Base-by-base conservation (phyloP, 1,140 invertebrate species). In the Drosophila varians region DNA sequence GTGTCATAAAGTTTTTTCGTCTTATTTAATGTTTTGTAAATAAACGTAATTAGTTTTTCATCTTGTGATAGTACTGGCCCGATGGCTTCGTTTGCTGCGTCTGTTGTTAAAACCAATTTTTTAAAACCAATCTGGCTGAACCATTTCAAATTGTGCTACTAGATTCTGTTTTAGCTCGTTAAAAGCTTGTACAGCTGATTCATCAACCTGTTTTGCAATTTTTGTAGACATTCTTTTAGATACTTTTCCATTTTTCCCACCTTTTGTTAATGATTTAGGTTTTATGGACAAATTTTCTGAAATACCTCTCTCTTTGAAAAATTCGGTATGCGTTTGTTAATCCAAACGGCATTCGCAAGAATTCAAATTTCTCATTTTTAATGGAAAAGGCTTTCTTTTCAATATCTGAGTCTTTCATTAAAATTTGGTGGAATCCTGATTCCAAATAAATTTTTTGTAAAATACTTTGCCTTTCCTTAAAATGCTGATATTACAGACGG, bases 11-110 rank as follows among this genome's bases (percentile, higher is more conserved):
- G 4, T 14, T 40, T n/a, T 7, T 40, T 14, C 1, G 36, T 40
- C 16, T 40, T 40, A 11, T n/a, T 6, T 12, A 40, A 14, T 14
- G 36, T 40, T 40, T 18, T 40, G 1, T n/a, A 40, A 7, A 40
- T 40, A 5, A 40, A 40, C 4, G 14, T 40, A 12, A 40, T 34
- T n/a, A 11, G 48, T 21, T 51, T 34, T 5, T 18, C 31, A 34
- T 53, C 36, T 18, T 53, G 49, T 3, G 49, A 53, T 18, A 53
- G 8, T 1, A 52, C 51, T 11, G 36, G 19, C 16, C 36, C 34
- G 25, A 53, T 40, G 0, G 36, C 51, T 1, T 40, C 12, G 9
- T 53, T 9, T 4, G 34, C 23, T 11, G 49, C 34, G 9, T 53
- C 49, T 1, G 45, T 47, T 7, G 45, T 47, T 4, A 49, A 14